These are phyloP conservation scores for Bicyclus anynana DNA, from an alignment of 1,140 invertebrate genomes.

Conservation along the genomic window DNA sequence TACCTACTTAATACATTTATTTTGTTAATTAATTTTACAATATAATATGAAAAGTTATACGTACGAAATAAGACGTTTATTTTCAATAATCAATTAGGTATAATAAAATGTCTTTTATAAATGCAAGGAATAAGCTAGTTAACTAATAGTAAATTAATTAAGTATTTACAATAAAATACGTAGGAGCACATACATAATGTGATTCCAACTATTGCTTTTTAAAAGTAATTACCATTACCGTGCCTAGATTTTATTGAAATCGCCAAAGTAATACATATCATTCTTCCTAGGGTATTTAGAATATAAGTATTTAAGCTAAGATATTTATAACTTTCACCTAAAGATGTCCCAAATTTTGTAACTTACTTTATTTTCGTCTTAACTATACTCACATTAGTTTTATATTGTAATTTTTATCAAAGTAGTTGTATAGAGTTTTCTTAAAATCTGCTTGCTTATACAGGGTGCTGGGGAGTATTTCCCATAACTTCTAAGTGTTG, in stretches of 20 bases:
- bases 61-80: not conserved
- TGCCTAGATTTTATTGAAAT: constrained; percentile 62
- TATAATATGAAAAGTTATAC: too few species aligned
- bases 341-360: not conserved
- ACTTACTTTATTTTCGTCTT: not conserved
- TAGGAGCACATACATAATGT: not conserved
- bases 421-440: too few species aligned
- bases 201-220: constrained; percentile 19
- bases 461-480: too few species aligned
- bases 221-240: constrained; percentile 43
- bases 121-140: not conserved
- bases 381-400: not conserved
- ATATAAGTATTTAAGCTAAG: constrained; percentile 20
- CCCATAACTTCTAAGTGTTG: too few species aligned
- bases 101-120: not conserved
- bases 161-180: not conserved
- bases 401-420: too few species aligned
- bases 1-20: too few species aligned
- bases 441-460: too few species aligned
- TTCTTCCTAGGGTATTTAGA: constrained; percentile 39
- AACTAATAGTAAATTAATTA: not conserved
- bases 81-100: too few species aligned
- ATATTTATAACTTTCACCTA: not conserved
- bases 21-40: too few species aligned
- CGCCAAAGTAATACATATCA: constrained; percentile 64